These are phyloP conservation scores for Toxotes chatareus DNA, from an alignment of 2,113 vertebrate genomes.

Conservation along the genomic window DNA sequence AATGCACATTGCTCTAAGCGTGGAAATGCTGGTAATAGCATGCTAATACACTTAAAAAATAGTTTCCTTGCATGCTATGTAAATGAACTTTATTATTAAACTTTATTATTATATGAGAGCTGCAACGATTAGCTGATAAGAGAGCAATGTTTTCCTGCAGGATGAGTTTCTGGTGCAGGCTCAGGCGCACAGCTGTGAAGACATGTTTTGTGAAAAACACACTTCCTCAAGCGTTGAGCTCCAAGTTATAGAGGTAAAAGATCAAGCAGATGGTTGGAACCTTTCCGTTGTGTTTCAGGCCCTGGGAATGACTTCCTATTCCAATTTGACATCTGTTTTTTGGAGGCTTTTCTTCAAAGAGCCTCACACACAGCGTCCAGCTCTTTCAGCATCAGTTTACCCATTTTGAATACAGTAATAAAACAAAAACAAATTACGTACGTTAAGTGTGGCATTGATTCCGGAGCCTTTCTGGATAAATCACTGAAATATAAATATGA, in stretches of 20 bases:
- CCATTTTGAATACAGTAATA: neutral
- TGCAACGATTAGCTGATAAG: neutral
- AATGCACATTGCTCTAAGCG: neutral
- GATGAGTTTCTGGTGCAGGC: neutral
- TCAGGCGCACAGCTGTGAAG: neutral
- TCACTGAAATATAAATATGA: conserved; percentile 4
- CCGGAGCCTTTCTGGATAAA: neutral
- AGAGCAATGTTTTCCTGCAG: neutral
- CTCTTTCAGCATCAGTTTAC: conserved; percentile 1
- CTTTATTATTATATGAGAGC: neutral
- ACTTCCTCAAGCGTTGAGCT: neutral
- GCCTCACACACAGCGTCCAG: neutral
- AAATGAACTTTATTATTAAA: neutral
- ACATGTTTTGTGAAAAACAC: conserved; percentile 6
- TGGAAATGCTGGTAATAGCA: neutral
- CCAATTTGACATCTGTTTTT: conserved; percentile 51
- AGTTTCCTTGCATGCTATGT: neutral
- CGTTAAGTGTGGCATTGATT: neutral
- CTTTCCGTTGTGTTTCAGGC: conserved; percentile 26
- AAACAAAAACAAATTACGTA: neutral
- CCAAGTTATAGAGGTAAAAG: conserved; percentile 16
- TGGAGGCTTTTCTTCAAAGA: neutral
- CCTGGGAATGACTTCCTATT: conserved; percentile 23
- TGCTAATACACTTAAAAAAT: no score
- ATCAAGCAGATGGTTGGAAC: conserved; percentile 41